phyloP scores from a whole-genome alignment of 2,888 invertebrate species.

The Papilio gigon region DNA sequence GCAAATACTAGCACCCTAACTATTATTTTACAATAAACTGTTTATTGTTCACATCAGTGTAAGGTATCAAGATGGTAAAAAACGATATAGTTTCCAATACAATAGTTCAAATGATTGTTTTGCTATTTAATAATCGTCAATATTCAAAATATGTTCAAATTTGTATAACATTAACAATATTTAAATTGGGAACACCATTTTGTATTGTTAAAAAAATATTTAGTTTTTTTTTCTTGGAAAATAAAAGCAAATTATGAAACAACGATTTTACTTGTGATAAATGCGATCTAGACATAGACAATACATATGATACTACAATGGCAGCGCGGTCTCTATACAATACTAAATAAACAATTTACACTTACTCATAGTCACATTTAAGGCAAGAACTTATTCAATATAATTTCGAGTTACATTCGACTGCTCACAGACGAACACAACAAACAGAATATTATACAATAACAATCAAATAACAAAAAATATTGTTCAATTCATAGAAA shows the following conservation, averaged over 20 bases:
- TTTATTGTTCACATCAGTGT: too few relatives aligned
- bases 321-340: slow-evolving; percentile 73
- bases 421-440: slow-evolving; percentile 8
- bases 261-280: slow-evolving; percentile 74
- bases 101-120: neutral
- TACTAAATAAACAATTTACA: slow-evolving; percentile 67
- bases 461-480: slow-evolving; percentile 19
- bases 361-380: slow-evolving; percentile 60
- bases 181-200: neutral
- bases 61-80: too few relatives aligned
- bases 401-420: slow-evolving; percentile 18
- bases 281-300: slow-evolving; percentile 77
- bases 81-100: neutral
- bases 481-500: too few relatives aligned
- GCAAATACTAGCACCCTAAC: too few relatives aligned
- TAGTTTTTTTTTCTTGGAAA: slow-evolving; percentile 7
- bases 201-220: slow-evolving; percentile 15
- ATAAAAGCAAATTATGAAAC: slow-evolving; percentile 47
- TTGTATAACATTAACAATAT: slow-evolving; percentile 1
- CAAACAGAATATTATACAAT: slow-evolving; percentile 12
- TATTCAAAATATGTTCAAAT: neutral
- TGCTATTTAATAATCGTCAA: neutral
- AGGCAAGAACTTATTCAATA: slow-evolving; percentile 67
- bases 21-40: neutral
- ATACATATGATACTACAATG: slow-evolving; percentile 65